Base-by-base conservation (phyloP, 2,113 vertebrate species). In the Sisor rabdophorus region DNA sequence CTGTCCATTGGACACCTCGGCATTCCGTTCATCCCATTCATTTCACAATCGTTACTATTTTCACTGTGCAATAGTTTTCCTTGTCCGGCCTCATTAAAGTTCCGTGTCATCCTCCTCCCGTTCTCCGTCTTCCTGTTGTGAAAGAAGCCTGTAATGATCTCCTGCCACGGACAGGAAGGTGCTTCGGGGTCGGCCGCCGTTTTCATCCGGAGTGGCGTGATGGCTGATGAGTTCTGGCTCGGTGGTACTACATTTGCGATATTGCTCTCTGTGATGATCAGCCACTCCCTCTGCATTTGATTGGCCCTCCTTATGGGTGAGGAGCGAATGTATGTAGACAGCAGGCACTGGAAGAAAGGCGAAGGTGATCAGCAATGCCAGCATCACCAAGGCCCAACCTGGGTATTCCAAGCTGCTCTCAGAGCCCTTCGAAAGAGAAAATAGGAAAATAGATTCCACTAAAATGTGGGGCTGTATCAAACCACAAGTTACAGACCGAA, bases 321-420 rank as follows among this genome's bases (percentile, higher is more conserved):
- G 85, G 63, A 90, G 87, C 5, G 92, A 86, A 48, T 95, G 90
- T 83, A 98, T 80, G 82, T 95, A 96, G 65, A 93, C 90, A 32
- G 95, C 79, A 0, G 97, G 97, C 36, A 99, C 92, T 0, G 97
- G 97, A 77, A 98, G 87, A 64, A 86, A 91, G 0, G 97, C 96
- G 64, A 95, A 65, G 0, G 92, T 81, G 54, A 99, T 97, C 61
- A 99, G 93, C 56, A 89, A 80, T 83, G 94, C 87, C 22, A 98
- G 94, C 83, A 99, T 85, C 0, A 86, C 93, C 88, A 98, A 89
- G 77, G 95, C 95, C 97, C 97, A 99, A 7, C 87, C 84, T 0
- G 97, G 97, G 85, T 98, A 99, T 75, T 92, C 92, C 0, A 98
- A 87, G 77, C 89, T 95, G 82, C 86, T 92, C 79, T 99, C 97